Evolutionary conservation across 2,797 vertebrate genomes (phyloP), one percentile per base, ranked within the genome.

Genomic region (Myotis myotis): DNA sequence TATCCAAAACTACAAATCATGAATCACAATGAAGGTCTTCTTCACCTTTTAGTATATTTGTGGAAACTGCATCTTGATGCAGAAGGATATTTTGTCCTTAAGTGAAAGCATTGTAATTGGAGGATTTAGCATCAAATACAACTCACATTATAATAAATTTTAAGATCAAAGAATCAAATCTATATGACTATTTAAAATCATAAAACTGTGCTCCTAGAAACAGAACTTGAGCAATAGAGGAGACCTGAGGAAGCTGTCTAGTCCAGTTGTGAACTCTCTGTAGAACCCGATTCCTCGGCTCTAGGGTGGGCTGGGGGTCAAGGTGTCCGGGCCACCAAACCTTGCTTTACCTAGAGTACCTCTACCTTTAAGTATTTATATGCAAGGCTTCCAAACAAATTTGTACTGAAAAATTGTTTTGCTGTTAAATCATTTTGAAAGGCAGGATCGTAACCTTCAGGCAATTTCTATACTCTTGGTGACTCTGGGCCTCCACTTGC

Each of bases 401-500:
- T 44, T 28, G 5, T 93, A 22, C 13, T 88, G 49, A 47, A 75
- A 85, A 70, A 19, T 60, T 53, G 44, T 41, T 76, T 89, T 79
- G 30, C 53, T 89, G 8, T 95, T 36, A 85, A 78, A 76, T 85
- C 44, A n/a, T 13, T 38, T 90, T 75, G 30, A 41, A 89, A 75
- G 88, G 41, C 47, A 36, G 44, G 41, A 44, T 44, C 33, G 0
- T 79, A 82, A 66, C 68, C 53, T 60, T 92, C 53, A 49, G 33
- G 25, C 68, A 62, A 19, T 62, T 89, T 91, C 33, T 53, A 0
- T 72, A 19, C 55, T 25, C 62, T 57, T n/a, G 70, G 25, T 84
- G 53, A 93, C 53, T 81, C 97, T 95, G 94, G 82, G 89, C 79
- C 86, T 92, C 85, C 76, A 71, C 93, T 95, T 96, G 76, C 78